These are phyloP conservation scores for Meiosimyza decipiens DNA, from an alignment of 2,888 invertebrate species.

Conservation along the genomic window DNA sequence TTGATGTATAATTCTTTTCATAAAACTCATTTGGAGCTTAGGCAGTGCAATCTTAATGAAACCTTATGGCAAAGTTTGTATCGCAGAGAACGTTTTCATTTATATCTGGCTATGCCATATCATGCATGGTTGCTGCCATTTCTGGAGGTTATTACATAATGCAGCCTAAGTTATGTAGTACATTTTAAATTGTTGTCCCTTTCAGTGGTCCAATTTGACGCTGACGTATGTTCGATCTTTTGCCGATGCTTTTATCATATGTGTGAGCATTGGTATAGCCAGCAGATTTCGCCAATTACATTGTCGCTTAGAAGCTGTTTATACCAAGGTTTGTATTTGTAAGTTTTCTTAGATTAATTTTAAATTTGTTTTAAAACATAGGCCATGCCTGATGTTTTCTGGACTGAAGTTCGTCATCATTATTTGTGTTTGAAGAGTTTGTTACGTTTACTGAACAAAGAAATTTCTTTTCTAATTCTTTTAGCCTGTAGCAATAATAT, in stretches of 20 bases:
- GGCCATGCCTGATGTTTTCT: constrained; percentile 66
- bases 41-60: constrained; percentile 57
- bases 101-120: constrained; percentile 54
- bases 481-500: constrained; percentile 78
- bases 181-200: constrained; percentile 10
- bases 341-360: not conserved
- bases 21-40: constrained; percentile 54
- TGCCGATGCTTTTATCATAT: constrained; percentile 77
- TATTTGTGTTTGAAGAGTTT: constrained; percentile 74
- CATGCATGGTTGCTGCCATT: constrained; percentile 55
- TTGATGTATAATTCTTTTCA: constrained; percentile 54
- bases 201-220: constrained; percentile 59
- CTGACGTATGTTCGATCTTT: constrained; percentile 79
- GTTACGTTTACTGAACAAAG: constrained; percentile 72
- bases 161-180: not conserved
- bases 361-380: constrained; percentile 28
- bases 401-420: constrained; percentile 76
- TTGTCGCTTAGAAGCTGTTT: constrained; percentile 66
- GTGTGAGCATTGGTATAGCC: constrained; percentile 75
- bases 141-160: constrained; percentile 53
- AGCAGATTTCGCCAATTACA: constrained; percentile 75
- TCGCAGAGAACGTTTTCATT: constrained; percentile 57
- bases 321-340: constrained; percentile 63
- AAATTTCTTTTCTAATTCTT: constrained; percentile 74
- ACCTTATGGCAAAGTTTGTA: constrained; percentile 56